Percentiles rank a stretch among this genome's conserved stretches.
phyloP scores from a whole-genome alignment of 2,888 invertebrate genomes.

The Entomobrya proxima region DNA sequence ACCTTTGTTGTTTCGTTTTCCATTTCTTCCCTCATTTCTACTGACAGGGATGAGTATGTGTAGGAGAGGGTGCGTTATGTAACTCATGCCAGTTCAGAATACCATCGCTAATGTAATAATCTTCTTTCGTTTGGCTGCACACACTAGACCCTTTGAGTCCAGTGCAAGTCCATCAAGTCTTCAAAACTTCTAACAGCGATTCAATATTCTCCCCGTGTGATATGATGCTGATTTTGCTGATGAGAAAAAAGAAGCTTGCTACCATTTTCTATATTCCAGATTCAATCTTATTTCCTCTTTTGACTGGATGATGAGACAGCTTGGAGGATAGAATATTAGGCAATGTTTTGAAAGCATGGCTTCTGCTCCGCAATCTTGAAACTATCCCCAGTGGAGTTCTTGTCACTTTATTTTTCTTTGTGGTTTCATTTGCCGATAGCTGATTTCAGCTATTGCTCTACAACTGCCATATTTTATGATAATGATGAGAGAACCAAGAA shows the following conservation, averaged over 20 bases:
- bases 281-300: background rate
- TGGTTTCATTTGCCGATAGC: background rate
- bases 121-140: too few species aligned
- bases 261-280: too few species aligned
- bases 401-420: slow-evolving; percentile 56
- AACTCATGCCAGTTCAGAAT: background rate
- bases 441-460: slow-evolving; percentile 14
- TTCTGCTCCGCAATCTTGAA: slow-evolving; percentile 37
- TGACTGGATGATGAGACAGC: background rate
- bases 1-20: slow-evolving; percentile 24
- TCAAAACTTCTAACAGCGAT: background rate
- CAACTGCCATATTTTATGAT: slow-evolving; percentile 48
- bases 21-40: background rate
- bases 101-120: slow-evolving; percentile 37
- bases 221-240: background rate
- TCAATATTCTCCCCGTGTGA: slow-evolving; percentile 6
- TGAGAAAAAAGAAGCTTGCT: too few species aligned
- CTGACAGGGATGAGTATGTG: too few species aligned
- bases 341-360: background rate
- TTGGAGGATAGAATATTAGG: background rate
- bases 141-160: too few species aligned
- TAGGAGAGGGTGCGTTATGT: background rate
- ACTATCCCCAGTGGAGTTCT: slow-evolving; percentile 37
- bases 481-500: slow-evolving; percentile 42
- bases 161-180: background rate